These are phyloP conservation scores for Pammene fasciana DNA, from an alignment of 2,888 invertebrate species.

Conservation along the genomic window DNA sequence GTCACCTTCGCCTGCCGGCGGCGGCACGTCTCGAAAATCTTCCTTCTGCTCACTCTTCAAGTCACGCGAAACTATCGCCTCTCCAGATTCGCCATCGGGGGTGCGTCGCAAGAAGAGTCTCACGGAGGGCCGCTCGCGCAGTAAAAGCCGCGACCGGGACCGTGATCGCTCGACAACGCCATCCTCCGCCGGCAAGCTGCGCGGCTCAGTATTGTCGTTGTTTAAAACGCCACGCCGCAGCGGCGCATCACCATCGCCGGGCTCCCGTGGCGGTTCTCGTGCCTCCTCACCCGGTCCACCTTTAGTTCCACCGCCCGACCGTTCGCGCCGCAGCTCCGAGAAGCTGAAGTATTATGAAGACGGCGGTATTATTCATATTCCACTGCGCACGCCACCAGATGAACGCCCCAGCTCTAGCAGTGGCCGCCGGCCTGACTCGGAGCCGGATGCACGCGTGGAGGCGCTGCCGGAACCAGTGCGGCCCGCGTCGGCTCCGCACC, in stretches of 20 bases:
- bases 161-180: constrained; percentile 82
- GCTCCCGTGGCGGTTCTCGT: constrained; percentile 68
- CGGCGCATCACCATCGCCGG: constrained; percentile 65
- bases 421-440: constrained; percentile 38
- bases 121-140: constrained; percentile 82
- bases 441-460: constrained; percentile 43
- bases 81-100: constrained; percentile 85
- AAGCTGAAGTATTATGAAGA: constrained; percentile 85
- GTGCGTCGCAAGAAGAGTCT: constrained; percentile 72
- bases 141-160: constrained; percentile 85
- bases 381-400: constrained; percentile 89
- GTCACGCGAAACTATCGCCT: constrained; percentile 86
- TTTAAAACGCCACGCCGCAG: constrained; percentile 83
- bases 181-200: constrained; percentile 81
- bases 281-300: constrained; percentile 58
- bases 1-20: constrained; percentile 87
- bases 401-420: constrained; percentile 73
- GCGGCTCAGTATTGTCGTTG: constrained; percentile 86
- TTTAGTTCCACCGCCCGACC: constrained; percentile 58
- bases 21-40: constrained; percentile 88
- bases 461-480: constrained; percentile 48
- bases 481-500: constrained; percentile 55
- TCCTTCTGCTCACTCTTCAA: constrained; percentile 92
- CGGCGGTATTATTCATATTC: constrained; percentile 87
- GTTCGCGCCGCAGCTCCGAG: constrained; percentile 59